Base-by-base conservation (phyloP, 1,140 invertebrate species). In the Tetranychus urticae region DNA sequence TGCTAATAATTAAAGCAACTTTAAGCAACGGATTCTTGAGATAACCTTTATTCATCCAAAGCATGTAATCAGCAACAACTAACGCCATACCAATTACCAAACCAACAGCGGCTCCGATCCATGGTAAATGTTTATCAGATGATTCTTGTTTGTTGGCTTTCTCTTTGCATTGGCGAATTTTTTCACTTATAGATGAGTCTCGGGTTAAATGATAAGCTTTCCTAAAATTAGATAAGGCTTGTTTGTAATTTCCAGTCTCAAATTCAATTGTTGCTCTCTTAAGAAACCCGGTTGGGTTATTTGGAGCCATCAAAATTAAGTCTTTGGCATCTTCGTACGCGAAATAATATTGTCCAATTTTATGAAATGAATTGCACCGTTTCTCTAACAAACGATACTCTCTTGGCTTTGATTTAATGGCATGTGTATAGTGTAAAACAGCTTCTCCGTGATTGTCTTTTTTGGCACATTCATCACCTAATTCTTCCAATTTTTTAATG, bases 361-460 rank as follows among this genome's bases (percentile, higher is more conserved):
- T 84, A 14, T 86, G 72, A 71, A 86, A 86, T 33, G 82, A 82
- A 66, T 80, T 77, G 3, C 84, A 87, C 68, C 85, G 74, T 70
- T 87, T 87, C 68, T 84, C 85, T 69, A 84, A 83, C 4, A 86
- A 69, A 7, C 80, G 74, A 70, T 78, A 79, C 73, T 85, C 85
- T 56, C 75, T 75, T 36, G 79, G 77, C 66, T 86, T 82, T 61
- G 81, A 69, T 74, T 85, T 84, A 67, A 87, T 80, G 1, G 83
- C 85, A 68, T 84, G 78, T 13, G 82, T 83, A 68, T 86, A 87
- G 73, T 85, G 81, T 58, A 86, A 71, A 61, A 85, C 77, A 31
- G 85, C 84, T 72, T 86, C 84, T 65, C 79, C 78, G 70, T 76
- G 82, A 66, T 84, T 84, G 60, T 77, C 76, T 66, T 81, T 75